Evolutionary conservation across 2,113 vertebrate genomes (phyloP).

Genomic region (Menura novaehollandiae): DNA sequence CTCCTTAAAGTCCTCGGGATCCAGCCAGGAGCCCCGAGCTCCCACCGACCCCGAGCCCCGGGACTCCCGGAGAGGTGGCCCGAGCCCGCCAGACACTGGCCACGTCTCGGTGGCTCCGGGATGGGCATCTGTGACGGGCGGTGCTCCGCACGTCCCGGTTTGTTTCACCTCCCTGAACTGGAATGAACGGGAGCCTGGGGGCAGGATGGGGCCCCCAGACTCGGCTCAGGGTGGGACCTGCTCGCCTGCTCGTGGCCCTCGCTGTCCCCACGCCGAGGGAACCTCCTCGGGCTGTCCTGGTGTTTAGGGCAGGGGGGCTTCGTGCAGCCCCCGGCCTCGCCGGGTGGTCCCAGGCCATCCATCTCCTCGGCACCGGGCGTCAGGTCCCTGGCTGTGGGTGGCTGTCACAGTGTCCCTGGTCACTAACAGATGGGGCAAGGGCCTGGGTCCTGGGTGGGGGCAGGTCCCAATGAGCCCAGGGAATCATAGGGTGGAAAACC

Average conservation of each 20-base stretch:
- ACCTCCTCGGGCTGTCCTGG: not conserved
- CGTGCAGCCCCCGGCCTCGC: accelerated
- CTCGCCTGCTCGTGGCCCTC: accelerated
- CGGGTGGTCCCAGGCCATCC: not conserved
- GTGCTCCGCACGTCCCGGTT: accelerated
- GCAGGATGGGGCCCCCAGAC: not conserved
- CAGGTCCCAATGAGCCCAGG: not conserved
- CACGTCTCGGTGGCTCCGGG: accelerated
- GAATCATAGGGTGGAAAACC: not conserved
- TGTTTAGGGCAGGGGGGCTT: not conserved
- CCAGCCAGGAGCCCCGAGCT: not conserved
- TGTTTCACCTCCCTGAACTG: not conserved
- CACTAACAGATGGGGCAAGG: not conserved
- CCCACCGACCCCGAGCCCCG: accelerated
- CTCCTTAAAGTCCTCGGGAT: not conserved
- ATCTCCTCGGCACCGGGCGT: accelerated
- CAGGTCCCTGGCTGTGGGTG: not conserved
- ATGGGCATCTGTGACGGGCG: accelerated
- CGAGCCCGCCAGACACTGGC: accelerated
- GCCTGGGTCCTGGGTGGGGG: accelerated
- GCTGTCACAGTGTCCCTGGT: not conserved
- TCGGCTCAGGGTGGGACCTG: accelerated
- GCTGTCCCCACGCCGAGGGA: accelerated
- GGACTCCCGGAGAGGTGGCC: accelerated
- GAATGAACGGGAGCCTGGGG: accelerated